Conservation (phyloP, 2,113 vertebrate genomes). For the Pelusios castaneus region DNA sequence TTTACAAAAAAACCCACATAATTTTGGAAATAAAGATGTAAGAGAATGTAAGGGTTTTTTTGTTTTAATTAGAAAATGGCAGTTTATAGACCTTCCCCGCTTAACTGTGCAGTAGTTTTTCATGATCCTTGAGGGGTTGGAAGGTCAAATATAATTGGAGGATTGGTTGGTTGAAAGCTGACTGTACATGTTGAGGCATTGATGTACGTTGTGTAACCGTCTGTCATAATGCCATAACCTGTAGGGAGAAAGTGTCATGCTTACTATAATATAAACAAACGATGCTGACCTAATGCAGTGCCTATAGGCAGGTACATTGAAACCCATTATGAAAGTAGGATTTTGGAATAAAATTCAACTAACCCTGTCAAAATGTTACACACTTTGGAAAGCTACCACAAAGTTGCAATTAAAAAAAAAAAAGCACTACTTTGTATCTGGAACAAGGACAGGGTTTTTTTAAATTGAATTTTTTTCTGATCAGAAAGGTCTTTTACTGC, state of each 20-base stretch:
- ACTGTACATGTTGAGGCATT: constrained; percentile 97
- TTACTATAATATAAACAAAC: constrained; percentile 46
- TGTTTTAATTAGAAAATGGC: constrained; percentile 84
- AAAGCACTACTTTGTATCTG: neutral
- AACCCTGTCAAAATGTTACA: neutral
- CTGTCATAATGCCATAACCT: constrained; percentile 99
- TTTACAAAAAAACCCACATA: constrained; percentile 82
- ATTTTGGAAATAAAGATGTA: constrained; percentile 84
- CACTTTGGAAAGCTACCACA: constrained; percentile 16
- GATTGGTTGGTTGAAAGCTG: constrained; percentile 98
- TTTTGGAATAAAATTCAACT: neutral
- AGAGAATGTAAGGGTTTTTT: constrained; percentile 77
- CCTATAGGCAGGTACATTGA: neutral
- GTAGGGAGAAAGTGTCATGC: constrained; percentile 56
- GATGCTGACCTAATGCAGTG: neutral
- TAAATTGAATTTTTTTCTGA: neutral
- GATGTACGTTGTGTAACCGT: constrained; percentile 96
- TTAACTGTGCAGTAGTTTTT: constrained; percentile 73
- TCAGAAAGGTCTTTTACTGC: neutral
- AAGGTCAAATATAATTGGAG: constrained; percentile 97
- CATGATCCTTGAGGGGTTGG: constrained; percentile 95
- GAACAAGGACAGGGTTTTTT: neutral
- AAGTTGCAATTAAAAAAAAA: neutral
- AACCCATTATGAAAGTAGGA: neutral
- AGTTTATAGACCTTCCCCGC: constrained; percentile 74